A percentile compares a stretch with the other conserved stretches of the same genome.
These are phyloP conservation scores for Cancer borealis DNA, from an alignment of 2,888 invertebrate genomes.

Conservation along the genomic window DNA sequence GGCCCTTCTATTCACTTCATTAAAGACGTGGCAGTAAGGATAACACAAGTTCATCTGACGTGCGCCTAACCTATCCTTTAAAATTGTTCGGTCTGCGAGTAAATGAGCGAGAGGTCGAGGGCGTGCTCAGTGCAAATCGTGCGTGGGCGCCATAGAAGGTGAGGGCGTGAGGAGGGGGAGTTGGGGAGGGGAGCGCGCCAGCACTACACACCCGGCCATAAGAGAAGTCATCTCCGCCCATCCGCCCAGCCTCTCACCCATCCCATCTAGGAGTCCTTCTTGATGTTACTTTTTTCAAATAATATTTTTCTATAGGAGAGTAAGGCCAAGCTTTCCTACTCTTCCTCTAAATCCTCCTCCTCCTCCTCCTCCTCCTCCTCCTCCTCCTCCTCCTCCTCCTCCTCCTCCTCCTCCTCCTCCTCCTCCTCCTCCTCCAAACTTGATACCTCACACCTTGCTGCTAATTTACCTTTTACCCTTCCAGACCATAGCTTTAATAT, in stretches of 20 bases:
- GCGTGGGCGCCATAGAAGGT: conserved; percentile 37
- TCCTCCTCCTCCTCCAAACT: no score
- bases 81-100: neutral
- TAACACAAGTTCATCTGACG: neutral
- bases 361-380: no score
- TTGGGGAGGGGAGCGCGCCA: neutral
- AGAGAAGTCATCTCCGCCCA: neutral
- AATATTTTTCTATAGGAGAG: neutral
- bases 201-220: neutral
- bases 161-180: neutral
- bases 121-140: conserved; percentile 8
- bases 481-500: no score
- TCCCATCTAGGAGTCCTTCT: neutral
- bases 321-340: neutral
- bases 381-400: no score
- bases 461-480: no score
- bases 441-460: neutral
- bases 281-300: neutral
- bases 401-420: no score
- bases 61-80: conserved; percentile 9
- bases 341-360: no score
- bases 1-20: neutral
- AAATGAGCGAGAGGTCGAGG: conserved; percentile 22
- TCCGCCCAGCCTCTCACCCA: neutral
- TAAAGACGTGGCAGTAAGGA: neutral